A percentile compares a stretch with the other conserved stretches of the same genome.
Conservation (phyloP, 2,888 invertebrate genomes). For the Idaea biselata region DNA sequence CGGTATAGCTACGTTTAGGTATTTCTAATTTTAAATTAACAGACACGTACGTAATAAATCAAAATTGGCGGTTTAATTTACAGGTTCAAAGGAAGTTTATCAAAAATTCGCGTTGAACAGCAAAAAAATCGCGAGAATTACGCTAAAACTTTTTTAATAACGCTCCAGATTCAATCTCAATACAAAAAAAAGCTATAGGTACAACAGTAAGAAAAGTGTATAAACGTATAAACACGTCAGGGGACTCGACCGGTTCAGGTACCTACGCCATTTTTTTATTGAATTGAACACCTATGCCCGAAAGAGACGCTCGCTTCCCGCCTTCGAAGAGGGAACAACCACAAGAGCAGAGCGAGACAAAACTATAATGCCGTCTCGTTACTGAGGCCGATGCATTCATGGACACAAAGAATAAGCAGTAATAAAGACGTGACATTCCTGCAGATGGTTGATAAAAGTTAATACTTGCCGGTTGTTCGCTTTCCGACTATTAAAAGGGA, state of each 20-base stretch:
- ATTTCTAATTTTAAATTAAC: constrained; percentile 31
- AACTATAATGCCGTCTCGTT: constrained; percentile 41
- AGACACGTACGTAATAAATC: constrained; percentile 46
- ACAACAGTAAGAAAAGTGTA: constrained; percentile 76
- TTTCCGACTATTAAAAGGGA: constrained; percentile 71
- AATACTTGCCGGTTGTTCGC: constrained; percentile 73
- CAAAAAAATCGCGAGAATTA: constrained; percentile 65
- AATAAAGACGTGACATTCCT: constrained; percentile 79
- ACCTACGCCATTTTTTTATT: constrained; percentile 73
- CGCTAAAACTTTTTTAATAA: constrained; percentile 77
- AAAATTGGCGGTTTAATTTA: constrained; percentile 35
- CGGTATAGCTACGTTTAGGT: background rate
- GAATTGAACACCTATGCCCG: constrained; percentile 73
- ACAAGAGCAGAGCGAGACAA: constrained; percentile 47
- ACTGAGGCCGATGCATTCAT: constrained; percentile 61
- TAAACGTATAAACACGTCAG: constrained; percentile 77
- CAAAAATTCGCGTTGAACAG: constrained; percentile 52
- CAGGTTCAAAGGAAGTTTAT: constrained; percentile 38
- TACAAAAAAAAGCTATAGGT: constrained; percentile 56
- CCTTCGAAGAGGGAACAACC: constrained; percentile 54
- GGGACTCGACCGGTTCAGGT: constrained; percentile 70
- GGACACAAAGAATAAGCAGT: constrained; percentile 77
- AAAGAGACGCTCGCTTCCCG: constrained; percentile 60
- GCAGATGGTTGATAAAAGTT: constrained; percentile 78
- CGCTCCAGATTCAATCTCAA: constrained; percentile 71